Conservation (phyloP, 2,888 invertebrate species). For the Willowsia nigromaculata region DNA sequence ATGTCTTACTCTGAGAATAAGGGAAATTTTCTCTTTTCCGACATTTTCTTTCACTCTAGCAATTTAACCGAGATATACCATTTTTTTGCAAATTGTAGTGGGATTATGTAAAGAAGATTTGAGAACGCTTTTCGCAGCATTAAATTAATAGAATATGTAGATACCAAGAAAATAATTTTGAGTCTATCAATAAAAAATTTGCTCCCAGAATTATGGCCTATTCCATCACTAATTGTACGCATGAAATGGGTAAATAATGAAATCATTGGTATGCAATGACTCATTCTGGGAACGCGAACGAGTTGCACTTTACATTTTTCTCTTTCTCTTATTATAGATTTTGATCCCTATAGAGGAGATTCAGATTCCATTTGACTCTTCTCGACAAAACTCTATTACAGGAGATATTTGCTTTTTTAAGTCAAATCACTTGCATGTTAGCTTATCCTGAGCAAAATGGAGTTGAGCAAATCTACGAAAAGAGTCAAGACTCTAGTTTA, state of each 20-base stretch:
- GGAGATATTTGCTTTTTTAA: not conserved
- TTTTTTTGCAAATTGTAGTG: slow-evolving; percentile 12
- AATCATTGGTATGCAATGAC: slow-evolving; percentile 23
- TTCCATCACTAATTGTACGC: not conserved
- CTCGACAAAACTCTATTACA: not conserved
- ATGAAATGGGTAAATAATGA: slow-evolving; percentile 13
- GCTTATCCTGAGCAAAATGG: not conserved
- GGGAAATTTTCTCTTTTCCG: not conserved
- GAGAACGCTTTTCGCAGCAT: not conserved
- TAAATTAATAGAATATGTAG: not conserved
- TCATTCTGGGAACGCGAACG: not conserved
- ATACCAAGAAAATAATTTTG: not conserved
- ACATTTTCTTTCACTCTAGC: not conserved
- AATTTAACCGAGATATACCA: not conserved
- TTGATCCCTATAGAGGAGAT: not conserved
- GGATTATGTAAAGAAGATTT: not conserved
- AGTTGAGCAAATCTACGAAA: slow-evolving; percentile 25
- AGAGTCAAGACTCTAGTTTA: slow-evolving; percentile 35
- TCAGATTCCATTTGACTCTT: slow-evolving; percentile 1
- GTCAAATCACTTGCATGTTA: slow-evolving; percentile 20
- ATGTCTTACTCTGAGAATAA: not conserved
- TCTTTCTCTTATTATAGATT: not conserved
- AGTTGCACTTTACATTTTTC: not conserved
- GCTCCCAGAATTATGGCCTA: not conserved
- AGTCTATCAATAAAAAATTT: not conserved